A percentile compares a stretch with the other conserved stretches of the same genome.
Conservation (phyloP, 2,888 invertebrate genomes). For the Lobophora halterata region DNA sequence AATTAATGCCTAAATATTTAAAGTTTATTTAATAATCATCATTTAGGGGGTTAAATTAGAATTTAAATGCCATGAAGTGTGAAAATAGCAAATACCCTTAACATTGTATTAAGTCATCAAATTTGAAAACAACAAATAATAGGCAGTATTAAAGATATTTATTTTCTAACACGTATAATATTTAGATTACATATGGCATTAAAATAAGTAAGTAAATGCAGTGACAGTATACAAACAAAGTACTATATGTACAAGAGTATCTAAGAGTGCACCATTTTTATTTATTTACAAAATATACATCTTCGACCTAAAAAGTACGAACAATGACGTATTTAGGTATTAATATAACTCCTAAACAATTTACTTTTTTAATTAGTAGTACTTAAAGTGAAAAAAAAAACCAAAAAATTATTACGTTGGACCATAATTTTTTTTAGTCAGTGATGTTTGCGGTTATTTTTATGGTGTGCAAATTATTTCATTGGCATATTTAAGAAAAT, state of each 20-base stretch:
- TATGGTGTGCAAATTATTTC: no score
- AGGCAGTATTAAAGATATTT: slow-evolving; percentile 18
- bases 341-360: slow-evolving; percentile 22
- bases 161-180: slow-evolving; percentile 26
- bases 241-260: slow-evolving; percentile 51
- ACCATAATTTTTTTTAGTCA: no score
- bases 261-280: slow-evolving; percentile 70
- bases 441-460: no score
- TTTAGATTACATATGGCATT: slow-evolving; percentile 21
- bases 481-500: no score
- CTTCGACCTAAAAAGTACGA: slow-evolving; percentile 65
- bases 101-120: slow-evolving; percentile 12
- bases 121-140: slow-evolving; percentile 7
- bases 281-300: slow-evolving; percentile 75
- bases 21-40: no score
- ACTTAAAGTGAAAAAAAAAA: no score
- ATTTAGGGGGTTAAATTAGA: no score
- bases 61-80: no score
- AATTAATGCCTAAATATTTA: no score
- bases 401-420: slow-evolving; percentile 53
- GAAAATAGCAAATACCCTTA: no score
- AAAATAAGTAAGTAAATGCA: slow-evolving; percentile 38
- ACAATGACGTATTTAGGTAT: slow-evolving; percentile 54
- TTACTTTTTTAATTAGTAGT: no score
- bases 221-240: slow-evolving; percentile 45